A percentile compares a stretch with the other conserved stretches of the same genome.
These are phyloP conservation scores for Hecatera dysodea DNA, from an alignment of 2,888 invertebrate species.

Conservation along the genomic window DNA sequence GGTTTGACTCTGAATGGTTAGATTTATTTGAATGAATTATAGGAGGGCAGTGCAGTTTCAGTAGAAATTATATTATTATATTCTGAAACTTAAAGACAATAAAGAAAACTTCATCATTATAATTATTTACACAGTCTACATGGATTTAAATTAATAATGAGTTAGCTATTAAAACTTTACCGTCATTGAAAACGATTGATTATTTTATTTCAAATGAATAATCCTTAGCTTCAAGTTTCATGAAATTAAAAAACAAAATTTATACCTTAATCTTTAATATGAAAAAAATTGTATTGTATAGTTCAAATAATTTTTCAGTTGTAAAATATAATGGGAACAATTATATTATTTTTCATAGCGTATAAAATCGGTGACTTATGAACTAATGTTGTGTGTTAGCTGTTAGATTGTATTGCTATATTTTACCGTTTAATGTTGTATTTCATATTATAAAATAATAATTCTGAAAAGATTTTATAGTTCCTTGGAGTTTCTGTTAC, in stretches of 20 bases:
- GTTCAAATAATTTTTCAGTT: constrained; percentile 32
- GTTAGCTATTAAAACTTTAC: neutral
- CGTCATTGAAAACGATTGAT: neutral
- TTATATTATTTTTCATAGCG: constrained; percentile 64
- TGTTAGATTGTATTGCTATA: constrained; percentile 58
- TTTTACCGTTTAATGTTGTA: constrained; percentile 53
- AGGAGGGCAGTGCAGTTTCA: constrained; percentile 52
- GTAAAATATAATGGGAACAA: constrained; percentile 70
- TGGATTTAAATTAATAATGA: neutral
- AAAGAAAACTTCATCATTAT: constrained; percentile 19
- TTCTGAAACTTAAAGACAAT: constrained; percentile 23
- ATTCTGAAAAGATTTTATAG: constrained; percentile 22
- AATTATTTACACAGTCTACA: constrained; percentile 6
- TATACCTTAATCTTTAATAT: neutral
- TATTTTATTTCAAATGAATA: neutral
- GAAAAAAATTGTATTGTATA: constrained; percentile 7
- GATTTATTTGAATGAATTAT: constrained; percentile 38
- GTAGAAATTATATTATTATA: constrained; percentile 43
- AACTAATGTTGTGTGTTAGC: constrained; percentile 70
- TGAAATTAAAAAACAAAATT: neutral
- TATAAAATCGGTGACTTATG: constrained; percentile 71
- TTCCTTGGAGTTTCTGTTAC: constrained; percentile 25
- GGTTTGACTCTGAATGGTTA: constrained; percentile 54
- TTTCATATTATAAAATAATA: constrained; percentile 29
- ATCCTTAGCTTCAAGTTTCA: neutral